Base-by-base conservation (phyloP, 2,888 invertebrate species). In the Drepanosiphum platanoidis region DNA sequence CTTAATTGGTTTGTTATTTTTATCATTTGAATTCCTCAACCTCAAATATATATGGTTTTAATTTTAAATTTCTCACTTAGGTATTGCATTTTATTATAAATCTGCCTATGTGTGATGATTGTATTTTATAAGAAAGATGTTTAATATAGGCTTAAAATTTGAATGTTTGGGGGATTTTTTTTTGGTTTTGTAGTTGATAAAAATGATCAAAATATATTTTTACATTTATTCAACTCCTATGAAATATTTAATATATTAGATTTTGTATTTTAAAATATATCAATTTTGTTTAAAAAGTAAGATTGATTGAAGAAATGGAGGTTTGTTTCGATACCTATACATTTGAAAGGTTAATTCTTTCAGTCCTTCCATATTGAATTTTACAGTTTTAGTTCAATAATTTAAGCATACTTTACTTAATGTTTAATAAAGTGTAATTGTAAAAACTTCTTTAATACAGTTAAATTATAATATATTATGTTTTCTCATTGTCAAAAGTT, bases 11-110 rank as follows among this genome's bases (percentile, higher is more conserved):
- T 74, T 83, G 72, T 83, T 75, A 58, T 75, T 75, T 80, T 75
- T 84, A 83, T 82, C 34, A 66, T 84, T 77, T 75, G 68, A 75
- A 77, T 68, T 77, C 83, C 83, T 84, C 30, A 75, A 75, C 83
- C 82, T 34, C 36, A 80, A 52, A 52, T 68, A 52, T 34, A 52
- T n/a, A 34, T 81, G 61, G 27, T 77, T 77, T 18, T 61, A 58
- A 77, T 27, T 61, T 34, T 77, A 61, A 7, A 77, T 61, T 61
- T 18, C n/a, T 81, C 34, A 80, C 30, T 61, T 81, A 39, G 27
- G 30, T 15, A 71, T 61, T 61, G 36, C 30, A 27, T 68, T 68
- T 77, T 77, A 77, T 77, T 66, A 79, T 66, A 46, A 9, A 70
- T n/a, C 36, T 11, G 2, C 30, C 34, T 36, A n/a, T n/a, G n/a